Evolutionary conservation across 1,140 invertebrate species (phyloP).

Genomic region (Drosophila persimilis): DNA sequence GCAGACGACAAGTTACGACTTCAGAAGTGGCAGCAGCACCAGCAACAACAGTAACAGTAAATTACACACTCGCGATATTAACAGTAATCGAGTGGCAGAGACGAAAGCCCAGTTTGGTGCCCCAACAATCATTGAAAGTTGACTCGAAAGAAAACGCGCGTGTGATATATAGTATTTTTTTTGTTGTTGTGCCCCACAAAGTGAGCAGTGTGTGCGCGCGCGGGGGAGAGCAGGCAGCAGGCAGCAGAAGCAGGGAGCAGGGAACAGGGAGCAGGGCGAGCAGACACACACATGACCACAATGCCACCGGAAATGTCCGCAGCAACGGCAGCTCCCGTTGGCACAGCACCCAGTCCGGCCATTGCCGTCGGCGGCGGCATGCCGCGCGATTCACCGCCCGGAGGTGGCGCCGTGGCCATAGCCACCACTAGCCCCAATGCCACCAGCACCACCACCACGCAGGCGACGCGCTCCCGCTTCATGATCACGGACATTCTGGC

Average conservation of each 20-base stretch:
- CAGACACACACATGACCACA: slow-evolving; percentile 74
- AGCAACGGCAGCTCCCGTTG: slow-evolving; percentile 68
- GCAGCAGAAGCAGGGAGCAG: slow-evolving; percentile 19
- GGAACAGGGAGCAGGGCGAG: slow-evolving; percentile 5
- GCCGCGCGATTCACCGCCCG: slow-evolving; percentile 79
- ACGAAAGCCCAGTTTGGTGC: no score
- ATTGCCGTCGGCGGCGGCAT: slow-evolving; percentile 76
- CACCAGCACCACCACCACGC: slow-evolving; percentile 82
- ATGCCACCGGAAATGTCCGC: slow-evolving; percentile 82
- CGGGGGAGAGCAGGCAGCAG: slow-evolving; percentile 1
- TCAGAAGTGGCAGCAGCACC: not conserved
- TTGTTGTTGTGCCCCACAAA: no score
- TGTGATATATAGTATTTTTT: no score
- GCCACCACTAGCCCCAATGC: slow-evolving; percentile 42
- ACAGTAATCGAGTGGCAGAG: no score
- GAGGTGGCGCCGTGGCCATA: slow-evolving; percentile 51
- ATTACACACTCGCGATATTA: no score
- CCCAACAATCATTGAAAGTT: no score
- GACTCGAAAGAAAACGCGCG: no score
- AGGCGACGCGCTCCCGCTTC: slow-evolving; percentile 88
- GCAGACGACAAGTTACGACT: slow-evolving; percentile 18
- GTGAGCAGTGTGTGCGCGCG: slow-evolving; percentile 17
- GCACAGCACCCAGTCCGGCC: slow-evolving; percentile 64
- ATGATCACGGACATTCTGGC: slow-evolving; percentile 92
- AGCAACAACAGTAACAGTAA: no score